phyloP scores from a whole-genome alignment of 2,888 invertebrate species.

The Yponomeuta evonymella region DNA sequence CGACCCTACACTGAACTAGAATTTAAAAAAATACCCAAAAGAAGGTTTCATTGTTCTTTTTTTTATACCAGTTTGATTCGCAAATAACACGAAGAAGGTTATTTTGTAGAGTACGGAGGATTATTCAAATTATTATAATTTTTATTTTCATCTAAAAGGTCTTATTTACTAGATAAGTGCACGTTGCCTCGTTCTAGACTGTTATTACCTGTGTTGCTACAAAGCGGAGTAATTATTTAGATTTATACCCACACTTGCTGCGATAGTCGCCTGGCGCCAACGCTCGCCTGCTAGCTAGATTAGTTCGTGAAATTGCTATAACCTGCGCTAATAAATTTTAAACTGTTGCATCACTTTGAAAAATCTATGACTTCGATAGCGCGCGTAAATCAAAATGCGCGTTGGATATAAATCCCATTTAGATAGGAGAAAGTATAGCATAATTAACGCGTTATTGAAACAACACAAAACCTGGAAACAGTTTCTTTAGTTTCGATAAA shows the following conservation, averaged over 20 bases:
- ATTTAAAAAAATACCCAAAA: conserved; percentile 23
- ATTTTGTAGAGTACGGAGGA: not conserved
- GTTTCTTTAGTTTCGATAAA: no score
- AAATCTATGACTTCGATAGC: not conserved
- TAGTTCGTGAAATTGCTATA: not conserved
- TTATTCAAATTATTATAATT: not conserved
- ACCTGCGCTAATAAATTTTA: not conserved
- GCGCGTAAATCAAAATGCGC: not conserved
- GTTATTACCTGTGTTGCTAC: conserved; percentile 20
- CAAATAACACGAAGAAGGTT: not conserved
- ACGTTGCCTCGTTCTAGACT: conserved; percentile 14
- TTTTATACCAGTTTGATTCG: not conserved
- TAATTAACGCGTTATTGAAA: no score
- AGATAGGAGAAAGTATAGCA: no score
- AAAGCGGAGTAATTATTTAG: conserved; percentile 21
- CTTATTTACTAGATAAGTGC: conserved; percentile 13
- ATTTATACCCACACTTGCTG: conserved; percentile 18
- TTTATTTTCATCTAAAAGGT: conserved; percentile 16
- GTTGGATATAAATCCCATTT: not conserved
- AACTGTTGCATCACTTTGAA: not conserved
- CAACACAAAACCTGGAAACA: no score
- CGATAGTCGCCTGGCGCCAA: conserved; percentile 20
- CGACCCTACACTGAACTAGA: conserved; percentile 12
- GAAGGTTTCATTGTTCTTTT: not conserved
- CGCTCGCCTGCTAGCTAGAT: not conserved